A percentile compares a stretch with the other conserved stretches of the same genome.
Conservation (phyloP, 2,888 invertebrate species). For the Caenorhabditis macrosperma region DNA sequence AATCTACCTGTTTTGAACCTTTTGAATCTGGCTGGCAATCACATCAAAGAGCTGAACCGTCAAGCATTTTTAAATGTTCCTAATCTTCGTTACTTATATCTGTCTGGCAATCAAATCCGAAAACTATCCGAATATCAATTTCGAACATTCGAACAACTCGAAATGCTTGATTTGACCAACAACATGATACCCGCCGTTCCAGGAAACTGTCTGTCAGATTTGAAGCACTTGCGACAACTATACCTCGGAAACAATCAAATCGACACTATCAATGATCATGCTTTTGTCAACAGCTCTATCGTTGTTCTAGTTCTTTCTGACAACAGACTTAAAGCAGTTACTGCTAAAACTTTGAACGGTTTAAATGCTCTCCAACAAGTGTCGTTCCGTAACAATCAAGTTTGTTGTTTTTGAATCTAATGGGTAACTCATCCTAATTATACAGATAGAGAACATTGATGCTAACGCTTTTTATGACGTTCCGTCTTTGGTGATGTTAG, state of each 20-base stretch:
- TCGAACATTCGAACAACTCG: constrained; percentile 77
- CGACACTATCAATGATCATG: constrained; percentile 68
- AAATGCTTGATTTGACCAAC: constrained; percentile 75
- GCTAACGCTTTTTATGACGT: constrained; percentile 79
- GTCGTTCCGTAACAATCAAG: constrained; percentile 76
- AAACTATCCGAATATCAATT: constrained; percentile 73
- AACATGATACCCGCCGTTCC: constrained; percentile 69
- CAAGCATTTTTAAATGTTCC: constrained; percentile 80
- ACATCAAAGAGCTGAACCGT: constrained; percentile 70
- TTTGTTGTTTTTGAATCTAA: not conserved
- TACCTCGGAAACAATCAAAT: constrained; percentile 73
- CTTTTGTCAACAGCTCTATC: constrained; percentile 78
- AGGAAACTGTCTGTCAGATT: constrained; percentile 65
- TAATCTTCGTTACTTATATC: constrained; percentile 78
- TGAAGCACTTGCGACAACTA: constrained; percentile 75
- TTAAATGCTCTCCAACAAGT: constrained; percentile 77
- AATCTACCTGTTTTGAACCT: constrained; percentile 79
- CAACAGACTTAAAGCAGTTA: constrained; percentile 71
- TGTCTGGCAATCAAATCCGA: constrained; percentile 75
- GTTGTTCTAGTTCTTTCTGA: constrained; percentile 74
- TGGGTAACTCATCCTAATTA: constrained; percentile 1
- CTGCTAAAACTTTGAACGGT: constrained; percentile 72
- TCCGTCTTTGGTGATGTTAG: constrained; percentile 78
- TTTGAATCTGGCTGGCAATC: constrained; percentile 77
- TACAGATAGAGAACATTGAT: constrained; percentile 77